phyloP scores from a whole-genome alignment of 2,113 vertebrate species.

The Cranoglanis bouderius region DNA sequence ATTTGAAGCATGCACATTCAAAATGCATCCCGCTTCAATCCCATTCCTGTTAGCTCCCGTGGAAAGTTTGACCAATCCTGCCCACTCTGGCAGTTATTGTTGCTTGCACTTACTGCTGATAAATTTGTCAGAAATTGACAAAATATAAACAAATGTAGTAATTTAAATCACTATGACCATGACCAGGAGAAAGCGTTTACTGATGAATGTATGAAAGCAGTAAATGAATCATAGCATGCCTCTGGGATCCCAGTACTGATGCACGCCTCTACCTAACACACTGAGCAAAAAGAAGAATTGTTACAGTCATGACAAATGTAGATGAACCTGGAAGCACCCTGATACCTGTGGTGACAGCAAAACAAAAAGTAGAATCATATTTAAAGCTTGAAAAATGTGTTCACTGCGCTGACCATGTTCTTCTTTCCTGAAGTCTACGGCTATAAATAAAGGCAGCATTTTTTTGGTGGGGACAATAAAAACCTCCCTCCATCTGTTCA shows the following conservation, averaged over 20 bases:
- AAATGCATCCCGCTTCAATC: background rate
- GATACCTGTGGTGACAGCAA: background rate
- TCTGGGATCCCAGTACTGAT: background rate
- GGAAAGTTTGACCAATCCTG: background rate
- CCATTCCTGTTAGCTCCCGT: background rate
- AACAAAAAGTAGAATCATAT: background rate
- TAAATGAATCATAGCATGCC: background rate
- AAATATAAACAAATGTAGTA: background rate
- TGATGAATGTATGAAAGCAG: background rate
- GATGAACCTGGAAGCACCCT: background rate
- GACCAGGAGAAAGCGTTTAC: background rate
- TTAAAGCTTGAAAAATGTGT: background rate
- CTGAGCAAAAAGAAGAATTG: background rate
- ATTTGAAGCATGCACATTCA: background rate
- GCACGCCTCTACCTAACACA: background rate
- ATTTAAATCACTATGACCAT: background rate
- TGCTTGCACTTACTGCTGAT: background rate
- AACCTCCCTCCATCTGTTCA: slow-evolving; percentile 77
- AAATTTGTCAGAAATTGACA: background rate
- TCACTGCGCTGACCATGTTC: slow-evolving; percentile 14
- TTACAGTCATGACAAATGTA: background rate
- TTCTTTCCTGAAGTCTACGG: slow-evolving; percentile 45
- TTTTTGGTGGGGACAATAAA: slow-evolving; percentile 66
- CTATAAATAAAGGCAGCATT: slow-evolving; percentile 52
- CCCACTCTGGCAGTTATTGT: background rate